These are phyloP conservation scores for Trachurus trachurus DNA, from an alignment of 2,797 vertebrate genomes.

Conservation along the genomic window DNA sequence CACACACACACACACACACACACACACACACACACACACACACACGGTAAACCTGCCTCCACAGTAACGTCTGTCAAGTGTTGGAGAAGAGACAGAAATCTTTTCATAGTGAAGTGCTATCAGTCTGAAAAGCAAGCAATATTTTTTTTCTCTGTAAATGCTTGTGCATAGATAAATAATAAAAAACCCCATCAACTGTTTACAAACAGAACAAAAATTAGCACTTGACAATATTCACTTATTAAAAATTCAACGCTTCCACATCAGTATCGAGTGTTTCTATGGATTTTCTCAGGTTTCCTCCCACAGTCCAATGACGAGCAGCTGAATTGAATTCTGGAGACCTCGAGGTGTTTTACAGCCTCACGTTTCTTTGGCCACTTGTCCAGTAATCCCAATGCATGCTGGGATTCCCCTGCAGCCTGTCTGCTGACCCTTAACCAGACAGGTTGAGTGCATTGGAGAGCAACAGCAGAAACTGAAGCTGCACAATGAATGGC, in stretches of 20 bases:
- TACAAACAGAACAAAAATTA: too few relatives aligned
- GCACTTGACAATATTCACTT: too few relatives aligned
- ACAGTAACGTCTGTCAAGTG: conserved; percentile 12
- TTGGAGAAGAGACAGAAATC: conserved; percentile 23
- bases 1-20: neutral
- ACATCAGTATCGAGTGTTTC: neutral
- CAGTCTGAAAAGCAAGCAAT: too few relatives aligned
- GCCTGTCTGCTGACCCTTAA: neutral
- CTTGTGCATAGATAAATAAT: too few relatives aligned
- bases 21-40: neutral
- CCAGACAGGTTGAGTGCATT: neutral
- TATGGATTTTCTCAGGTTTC: conserved; percentile 3
- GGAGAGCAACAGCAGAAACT: too few relatives aligned
- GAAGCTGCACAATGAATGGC: too few relatives aligned
- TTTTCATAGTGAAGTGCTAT: conserved; percentile 21
- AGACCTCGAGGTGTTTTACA: neutral
- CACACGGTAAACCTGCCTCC: conserved; percentile 17
- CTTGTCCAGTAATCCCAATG: neutral
- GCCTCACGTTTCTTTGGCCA: neutral
- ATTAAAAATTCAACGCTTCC: too few relatives aligned
- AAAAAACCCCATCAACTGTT: too few relatives aligned
- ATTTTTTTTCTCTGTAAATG: too few relatives aligned
- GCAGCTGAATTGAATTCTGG: neutral
- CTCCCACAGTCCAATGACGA: neutral
- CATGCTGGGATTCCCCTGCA: neutral